Conservation (phyloP, 2,797 vertebrate genomes). For the Acanthurus tractus region DNA sequence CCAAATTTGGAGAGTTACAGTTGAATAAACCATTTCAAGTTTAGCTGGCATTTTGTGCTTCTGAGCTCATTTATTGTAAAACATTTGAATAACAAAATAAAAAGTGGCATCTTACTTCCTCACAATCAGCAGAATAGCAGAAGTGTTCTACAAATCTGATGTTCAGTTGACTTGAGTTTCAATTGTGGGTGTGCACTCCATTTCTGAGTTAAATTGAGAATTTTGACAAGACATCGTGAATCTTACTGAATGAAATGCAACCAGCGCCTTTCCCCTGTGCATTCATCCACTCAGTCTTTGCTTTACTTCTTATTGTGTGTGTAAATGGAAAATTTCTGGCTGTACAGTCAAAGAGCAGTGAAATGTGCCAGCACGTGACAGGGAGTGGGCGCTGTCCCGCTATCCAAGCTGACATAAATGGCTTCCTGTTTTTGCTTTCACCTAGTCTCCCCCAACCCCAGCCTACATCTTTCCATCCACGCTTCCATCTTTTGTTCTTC, state of each 20-base stretch:
- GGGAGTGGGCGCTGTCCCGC: slow-evolving; percentile 44
- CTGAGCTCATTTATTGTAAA: slow-evolving; percentile 51
- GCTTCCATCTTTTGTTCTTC: slow-evolving; percentile 69
- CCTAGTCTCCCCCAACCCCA: slow-evolving; percentile 13
- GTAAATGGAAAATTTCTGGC: slow-evolving; percentile 16
- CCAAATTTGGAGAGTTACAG: slow-evolving; percentile 13
- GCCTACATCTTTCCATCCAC: slow-evolving; percentile 62
- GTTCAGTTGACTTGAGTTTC: slow-evolving; percentile 47
- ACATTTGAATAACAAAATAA: slow-evolving; percentile 46
- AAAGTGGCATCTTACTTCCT: slow-evolving; percentile 56
- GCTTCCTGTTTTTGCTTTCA: slow-evolving; percentile 68
- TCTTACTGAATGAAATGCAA: slow-evolving; percentile 37
- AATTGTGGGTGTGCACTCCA: slow-evolving; percentile 11
- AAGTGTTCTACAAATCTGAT: slow-evolving; percentile 36
- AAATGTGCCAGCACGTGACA: slow-evolving; percentile 56
- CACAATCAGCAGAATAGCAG: slow-evolving; percentile 48
- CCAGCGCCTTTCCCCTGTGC: slow-evolving; percentile 8
- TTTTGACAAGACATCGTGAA: slow-evolving; percentile 25
- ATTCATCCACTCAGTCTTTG: slow-evolving; percentile 8
- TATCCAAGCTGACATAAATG: slow-evolving; percentile 55
- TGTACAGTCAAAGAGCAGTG: slow-evolving; percentile 33
- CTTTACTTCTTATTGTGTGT: slow-evolving; percentile 31
- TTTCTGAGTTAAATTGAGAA: slow-evolving; percentile 36
- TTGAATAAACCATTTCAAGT: slow-evolving; percentile 31
- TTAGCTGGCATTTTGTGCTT: slow-evolving; percentile 26